A percentile compares a stretch with the other conserved stretches of the same genome.
Evolutionary conservation across 92 coral and sea anemone genomes (phyloP).

Genomic region (Parazoanthus swiftii): DNA sequence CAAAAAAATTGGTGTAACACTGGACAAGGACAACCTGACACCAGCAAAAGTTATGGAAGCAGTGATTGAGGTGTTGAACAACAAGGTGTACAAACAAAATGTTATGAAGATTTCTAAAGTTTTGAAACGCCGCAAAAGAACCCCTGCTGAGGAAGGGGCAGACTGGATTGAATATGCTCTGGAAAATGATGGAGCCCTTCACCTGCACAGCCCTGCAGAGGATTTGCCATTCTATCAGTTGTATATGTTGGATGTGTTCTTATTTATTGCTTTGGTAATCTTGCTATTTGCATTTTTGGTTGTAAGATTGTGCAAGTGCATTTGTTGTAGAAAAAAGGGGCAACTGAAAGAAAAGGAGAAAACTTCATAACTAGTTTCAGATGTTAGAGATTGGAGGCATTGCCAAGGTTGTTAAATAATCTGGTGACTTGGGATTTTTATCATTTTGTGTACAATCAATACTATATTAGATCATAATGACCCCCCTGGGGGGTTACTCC

Average conservation of each 20-base stretch:
- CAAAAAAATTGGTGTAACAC: constrained; percentile 45
- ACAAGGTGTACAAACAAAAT: constrained; percentile 42
- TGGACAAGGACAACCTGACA: constrained; percentile 34
- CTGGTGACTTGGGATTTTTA: not conserved
- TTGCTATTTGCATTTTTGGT: constrained; percentile 27
- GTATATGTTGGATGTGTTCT: constrained; percentile 48
- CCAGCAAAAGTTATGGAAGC: constrained; percentile 22
- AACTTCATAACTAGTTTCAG: not conserved
- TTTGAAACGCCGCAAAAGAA: constrained; percentile 39
- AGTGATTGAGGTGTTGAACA: constrained; percentile 38
- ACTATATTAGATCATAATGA: too few relatives aligned
- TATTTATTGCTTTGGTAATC: constrained; percentile 13
- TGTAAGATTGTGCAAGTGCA: constrained; percentile 27
- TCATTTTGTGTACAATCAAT: too few relatives aligned
- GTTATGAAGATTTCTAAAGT: constrained; percentile 24
- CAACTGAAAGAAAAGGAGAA: constrained; percentile 33
- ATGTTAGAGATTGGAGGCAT: not conserved
- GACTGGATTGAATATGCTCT: constrained; percentile 58
- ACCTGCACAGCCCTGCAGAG: constrained; percentile 41
- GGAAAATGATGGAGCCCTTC: constrained; percentile 48
- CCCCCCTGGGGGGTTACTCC: too few relatives aligned
- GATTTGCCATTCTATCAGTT: constrained; percentile 47
- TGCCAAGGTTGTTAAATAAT: not conserved
- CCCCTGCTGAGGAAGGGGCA: constrained; percentile 53
- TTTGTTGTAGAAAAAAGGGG: constrained; percentile 23